phyloP scores from a whole-genome alignment of 2,797 vertebrate genomes.

The Danio choprae region DNA sequence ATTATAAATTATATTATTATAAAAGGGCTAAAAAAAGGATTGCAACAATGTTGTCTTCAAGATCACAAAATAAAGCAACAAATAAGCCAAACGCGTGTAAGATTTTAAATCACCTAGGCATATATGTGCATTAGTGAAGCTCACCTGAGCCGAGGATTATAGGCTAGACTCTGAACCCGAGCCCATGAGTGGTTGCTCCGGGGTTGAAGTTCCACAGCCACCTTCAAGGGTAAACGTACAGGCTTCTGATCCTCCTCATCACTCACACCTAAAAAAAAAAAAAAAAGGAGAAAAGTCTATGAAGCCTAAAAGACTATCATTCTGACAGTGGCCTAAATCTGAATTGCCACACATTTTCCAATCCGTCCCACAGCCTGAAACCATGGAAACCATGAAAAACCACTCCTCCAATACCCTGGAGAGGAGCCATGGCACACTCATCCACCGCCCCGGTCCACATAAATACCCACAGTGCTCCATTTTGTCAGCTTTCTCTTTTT shows the following conservation, averaged over 20 bases:
- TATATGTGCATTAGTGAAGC: not conserved
- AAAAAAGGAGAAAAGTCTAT: not conserved
- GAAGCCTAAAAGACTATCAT: not conserved
- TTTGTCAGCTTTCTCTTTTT: constrained; percentile 20
- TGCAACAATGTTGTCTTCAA: not conserved
- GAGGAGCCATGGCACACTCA: constrained; percentile 49
- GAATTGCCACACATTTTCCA: constrained; percentile 58
- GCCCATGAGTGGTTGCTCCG: constrained; percentile 96
- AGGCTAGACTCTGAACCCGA: constrained; percentile 95
- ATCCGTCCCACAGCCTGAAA: constrained; percentile 63
- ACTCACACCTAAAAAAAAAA: constrained; percentile 83
- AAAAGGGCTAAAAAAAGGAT: not conserved
- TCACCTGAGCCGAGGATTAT: constrained; percentile 97
- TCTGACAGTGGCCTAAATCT: constrained; percentile 52
- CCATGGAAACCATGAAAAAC: constrained; percentile 69
- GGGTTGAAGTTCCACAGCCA: constrained; percentile 93
- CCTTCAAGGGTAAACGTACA: constrained; percentile 92
- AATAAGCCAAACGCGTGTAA: not conserved
- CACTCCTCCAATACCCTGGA: constrained; percentile 64
- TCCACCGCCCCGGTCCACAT: constrained; percentile 56
- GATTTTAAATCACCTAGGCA: not conserved
- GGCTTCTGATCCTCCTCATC: constrained; percentile 99
- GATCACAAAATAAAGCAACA: not conserved
- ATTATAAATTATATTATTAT: no score
- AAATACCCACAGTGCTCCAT: constrained; percentile 33